These are phyloP conservation scores for Frieseomelitta varia DNA, from an alignment of 1,140 invertebrate genomes.

Conservation along the genomic window DNA sequence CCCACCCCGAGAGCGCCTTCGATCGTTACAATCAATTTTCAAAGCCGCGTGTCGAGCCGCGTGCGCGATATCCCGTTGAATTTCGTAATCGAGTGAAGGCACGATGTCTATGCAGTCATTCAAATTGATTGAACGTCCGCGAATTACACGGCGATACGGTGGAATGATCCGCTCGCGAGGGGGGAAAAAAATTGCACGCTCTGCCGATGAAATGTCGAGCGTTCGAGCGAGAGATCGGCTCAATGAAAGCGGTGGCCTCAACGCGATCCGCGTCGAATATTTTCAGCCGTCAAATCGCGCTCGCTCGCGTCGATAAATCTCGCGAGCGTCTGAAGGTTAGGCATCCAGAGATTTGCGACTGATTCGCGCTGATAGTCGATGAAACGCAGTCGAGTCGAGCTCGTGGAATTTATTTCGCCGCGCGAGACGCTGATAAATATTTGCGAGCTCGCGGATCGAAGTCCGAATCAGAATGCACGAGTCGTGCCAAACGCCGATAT, in stretches of 20 bases:
- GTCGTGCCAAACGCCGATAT: neutral
- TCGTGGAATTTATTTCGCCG: slow-evolving; percentile 20
- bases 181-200: neutral
- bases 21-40: neutral
- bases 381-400: neutral
- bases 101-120: neutral
- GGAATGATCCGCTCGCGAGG: neutral
- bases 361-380: neutral
- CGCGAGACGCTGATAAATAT: slow-evolving; percentile 34
- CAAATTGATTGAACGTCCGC: neutral
- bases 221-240: neutral
- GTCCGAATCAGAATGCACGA: neutral
- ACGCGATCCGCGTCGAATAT: slow-evolving; percentile 11
- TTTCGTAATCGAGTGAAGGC: neutral
- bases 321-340: neutral
- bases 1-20: neutral
- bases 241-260: slow-evolving; percentile 11
- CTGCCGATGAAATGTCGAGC: neutral
- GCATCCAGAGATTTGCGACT: neutral
- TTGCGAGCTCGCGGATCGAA: neutral
- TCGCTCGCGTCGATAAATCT: slow-evolving; percentile 28
- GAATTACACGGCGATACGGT: neutral
- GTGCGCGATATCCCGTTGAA: neutral
- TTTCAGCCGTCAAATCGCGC: slow-evolving; percentile 31
- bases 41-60: neutral